Evolutionary conservation across 1,140 invertebrate species (phyloP), one percentile per base, ranked within the genome.

Genomic region (Lutraria rhynchaena): DNA sequence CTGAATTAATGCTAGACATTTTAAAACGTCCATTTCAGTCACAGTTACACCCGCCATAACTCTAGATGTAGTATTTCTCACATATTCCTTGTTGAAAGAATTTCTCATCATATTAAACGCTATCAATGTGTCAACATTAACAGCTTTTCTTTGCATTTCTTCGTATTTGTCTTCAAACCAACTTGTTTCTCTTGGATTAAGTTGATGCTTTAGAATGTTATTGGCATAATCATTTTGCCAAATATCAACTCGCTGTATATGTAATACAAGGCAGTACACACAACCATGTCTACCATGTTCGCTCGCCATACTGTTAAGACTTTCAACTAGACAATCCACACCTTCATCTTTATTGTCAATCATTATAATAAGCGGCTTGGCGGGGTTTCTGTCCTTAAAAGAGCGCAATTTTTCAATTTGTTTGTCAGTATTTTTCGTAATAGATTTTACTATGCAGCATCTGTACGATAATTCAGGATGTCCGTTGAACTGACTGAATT

Each of bases 81-180:
- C 61, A 60, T 60, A 75, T 27, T 44, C 49, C 46, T 75, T n/a
- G 46, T 75, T 57, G 46, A 75, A 75, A 1, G 71, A 75, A 44
- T 75, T 75, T 27, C 57, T 57, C 71, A 75, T 75, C 11, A 57
- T n/a, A 37, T 75, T 75, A 37, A 75, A 75, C 5, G 71, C 71
- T 44, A 75, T 41, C 3, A 75, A 41, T 9, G 71, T 75, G 7
- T 41, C 41, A 31, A 75, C 57, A 41, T 75, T 57, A 27, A 61
- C 33, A 44, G 27, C 37, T 15, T 15, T 41, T n/a, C 33, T 75
- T 2, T 46, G 5, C 31, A 75, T 33, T 44, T 75, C 71, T 29
- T 61, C 46, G 24, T 58, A 75, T 75, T 75, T 75, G 33, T 61
- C 46, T 41, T 75, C 71, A 37, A 75, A 75, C 71, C 71, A 75